Evolutionary conservation across 2,888 invertebrate genomes (phyloP).

Genomic region (Liposcelis brunnea): DNA sequence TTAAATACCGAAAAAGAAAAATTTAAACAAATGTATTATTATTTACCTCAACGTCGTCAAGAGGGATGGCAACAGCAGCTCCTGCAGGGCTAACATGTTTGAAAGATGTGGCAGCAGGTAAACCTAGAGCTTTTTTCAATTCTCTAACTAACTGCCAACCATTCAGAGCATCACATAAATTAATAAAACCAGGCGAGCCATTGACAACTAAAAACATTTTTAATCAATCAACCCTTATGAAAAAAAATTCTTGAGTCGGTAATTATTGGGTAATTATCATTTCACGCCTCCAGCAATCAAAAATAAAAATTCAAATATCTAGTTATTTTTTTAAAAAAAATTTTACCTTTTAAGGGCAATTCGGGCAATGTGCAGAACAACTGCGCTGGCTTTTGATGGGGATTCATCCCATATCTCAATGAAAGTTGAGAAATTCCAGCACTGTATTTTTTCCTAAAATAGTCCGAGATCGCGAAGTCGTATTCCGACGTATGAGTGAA

Average conservation of each 20-base stretch:
- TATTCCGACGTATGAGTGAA: constrained; percentile 94
- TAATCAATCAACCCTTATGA: too few relatives aligned
- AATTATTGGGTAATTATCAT: too few relatives aligned
- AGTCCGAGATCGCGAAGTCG: constrained; percentile 86
- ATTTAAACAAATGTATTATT: not conserved
- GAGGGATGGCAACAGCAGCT: constrained; percentile 75
- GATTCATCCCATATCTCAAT: constrained; percentile 92
- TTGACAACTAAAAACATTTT: constrained; percentile 51
- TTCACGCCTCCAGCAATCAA: too few relatives aligned
- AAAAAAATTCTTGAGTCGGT: too few relatives aligned
- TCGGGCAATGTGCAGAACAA: constrained; percentile 61
- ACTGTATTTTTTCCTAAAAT: constrained; percentile 82
- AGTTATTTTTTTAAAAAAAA: too few relatives aligned
- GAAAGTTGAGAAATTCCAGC: constrained; percentile 59
- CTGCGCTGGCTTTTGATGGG: constrained; percentile 93
- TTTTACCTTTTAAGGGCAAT: constrained; percentile 54
- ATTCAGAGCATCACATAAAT: constrained; percentile 92
- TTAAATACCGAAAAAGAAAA: not conserved
- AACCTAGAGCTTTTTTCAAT: constrained; percentile 52
- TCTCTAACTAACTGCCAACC: constrained; percentile 94
- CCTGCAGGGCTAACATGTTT: constrained; percentile 98
- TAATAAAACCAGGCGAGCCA: constrained; percentile 93
- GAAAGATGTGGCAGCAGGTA: constrained; percentile 91
- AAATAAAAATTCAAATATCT: too few relatives aligned
- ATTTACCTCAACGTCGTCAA: constrained; percentile 45